These are phyloP conservation scores for Biston stratarius DNA, from an alignment of 2,888 invertebrate species.

Conservation along the genomic window DNA sequence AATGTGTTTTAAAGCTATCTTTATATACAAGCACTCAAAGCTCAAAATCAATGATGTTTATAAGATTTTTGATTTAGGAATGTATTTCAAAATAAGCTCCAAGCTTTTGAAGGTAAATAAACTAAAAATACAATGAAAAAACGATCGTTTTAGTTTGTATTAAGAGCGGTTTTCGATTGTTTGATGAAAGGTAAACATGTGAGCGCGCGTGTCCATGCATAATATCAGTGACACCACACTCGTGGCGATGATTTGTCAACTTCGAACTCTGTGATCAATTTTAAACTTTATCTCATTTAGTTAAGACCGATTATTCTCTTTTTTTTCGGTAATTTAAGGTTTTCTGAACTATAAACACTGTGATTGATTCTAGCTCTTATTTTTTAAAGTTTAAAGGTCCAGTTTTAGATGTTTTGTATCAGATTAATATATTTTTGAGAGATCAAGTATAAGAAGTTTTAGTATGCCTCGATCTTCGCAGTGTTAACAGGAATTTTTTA, in stretches of 20 bases:
- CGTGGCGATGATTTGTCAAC: constrained; percentile 80
- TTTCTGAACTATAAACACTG: constrained; percentile 66
- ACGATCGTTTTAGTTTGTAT: constrained; percentile 39
- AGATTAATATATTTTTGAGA: constrained; percentile 60
- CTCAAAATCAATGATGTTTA: neutral
- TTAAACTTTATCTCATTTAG: constrained; percentile 1
- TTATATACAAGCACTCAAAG: neutral
- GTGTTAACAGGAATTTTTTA: constrained; percentile 44
- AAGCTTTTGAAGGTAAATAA: constrained; percentile 45
- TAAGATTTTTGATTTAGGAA: constrained; percentile 48
- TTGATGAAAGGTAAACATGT: constrained; percentile 51
- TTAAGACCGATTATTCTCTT: neutral
- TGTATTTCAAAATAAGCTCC: constrained; percentile 47
- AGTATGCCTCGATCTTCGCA: constrained; percentile 66
- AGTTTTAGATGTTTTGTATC: constrained; percentile 24
- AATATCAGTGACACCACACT: constrained; percentile 79
- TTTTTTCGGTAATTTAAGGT: constrained; percentile 38
- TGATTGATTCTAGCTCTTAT: constrained; percentile 50
- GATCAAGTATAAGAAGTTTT: constrained; percentile 65
- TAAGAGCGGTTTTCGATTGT: constrained; percentile 55
- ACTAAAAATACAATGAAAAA: constrained; percentile 41
- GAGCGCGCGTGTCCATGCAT: constrained; percentile 80
- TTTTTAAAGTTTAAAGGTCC: constrained; percentile 22
- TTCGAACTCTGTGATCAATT: constrained; percentile 48
- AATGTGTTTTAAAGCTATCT: constrained; percentile 36